phyloP scores from a whole-genome alignment of 2,888 invertebrate species.

The Acanthosepion esculentum region DNA sequence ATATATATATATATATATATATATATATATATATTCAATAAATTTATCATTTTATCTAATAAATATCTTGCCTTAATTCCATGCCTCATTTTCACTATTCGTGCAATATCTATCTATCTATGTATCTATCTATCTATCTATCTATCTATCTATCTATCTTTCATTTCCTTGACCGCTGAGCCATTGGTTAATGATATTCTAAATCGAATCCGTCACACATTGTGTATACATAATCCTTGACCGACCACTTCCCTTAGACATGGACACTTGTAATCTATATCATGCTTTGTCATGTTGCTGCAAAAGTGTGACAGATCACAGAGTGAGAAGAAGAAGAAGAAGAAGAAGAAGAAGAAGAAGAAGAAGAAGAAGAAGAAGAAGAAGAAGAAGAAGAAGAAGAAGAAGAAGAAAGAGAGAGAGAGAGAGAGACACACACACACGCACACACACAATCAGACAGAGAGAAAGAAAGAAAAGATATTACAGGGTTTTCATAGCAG shows the following conservation, averaged over 20 bases:
- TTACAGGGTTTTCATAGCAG: neutral
- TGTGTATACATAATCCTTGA: neutral
- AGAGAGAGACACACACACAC: too few relatives aligned
- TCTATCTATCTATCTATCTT: neutral
- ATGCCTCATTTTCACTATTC: too few relatives aligned
- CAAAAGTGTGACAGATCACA: neutral
- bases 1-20: too few relatives aligned
- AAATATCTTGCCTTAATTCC: too few relatives aligned
- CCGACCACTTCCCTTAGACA: neutral
- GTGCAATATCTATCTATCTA: neutral
- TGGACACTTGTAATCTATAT: slow-evolving; percentile 14
- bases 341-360: too few relatives aligned
- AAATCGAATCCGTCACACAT: neutral
- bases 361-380: too few relatives aligned
- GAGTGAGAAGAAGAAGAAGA: too few relatives aligned
- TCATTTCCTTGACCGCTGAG: neutral
- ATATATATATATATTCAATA: too few relatives aligned
- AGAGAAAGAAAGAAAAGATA: neutral
- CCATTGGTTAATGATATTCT: neutral
- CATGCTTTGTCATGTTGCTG: neutral
- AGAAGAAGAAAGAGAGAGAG: too few relatives aligned
- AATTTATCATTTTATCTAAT: too few relatives aligned
- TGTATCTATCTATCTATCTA: neutral
- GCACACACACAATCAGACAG: too few relatives aligned
- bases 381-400: too few relatives aligned